Evolutionary conservation across 1,140 invertebrate genomes (phyloP), one percentile per base, ranked within the genome.

Genomic region (Chironomus tepperi): DNA sequence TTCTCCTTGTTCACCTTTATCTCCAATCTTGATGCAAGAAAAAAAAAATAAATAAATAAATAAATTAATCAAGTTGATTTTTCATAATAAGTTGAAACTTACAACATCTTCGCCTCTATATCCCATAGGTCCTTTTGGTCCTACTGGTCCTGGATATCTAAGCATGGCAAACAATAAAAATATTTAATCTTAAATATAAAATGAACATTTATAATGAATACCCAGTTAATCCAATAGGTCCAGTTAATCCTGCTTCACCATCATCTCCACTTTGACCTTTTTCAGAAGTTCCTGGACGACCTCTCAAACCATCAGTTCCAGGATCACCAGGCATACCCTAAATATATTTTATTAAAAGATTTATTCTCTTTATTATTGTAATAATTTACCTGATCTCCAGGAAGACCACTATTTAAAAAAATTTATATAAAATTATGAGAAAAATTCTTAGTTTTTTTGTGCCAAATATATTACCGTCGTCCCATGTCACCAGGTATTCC

Each of bases 1-100:
- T 42, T 81, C 77, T 70, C 91, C 92, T 6, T 87, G 85, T 73
- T 81, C 82, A 73, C 91, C 91, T n/a, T 78, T 80, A 15, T 77
- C 76, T 72, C 81, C 81, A 10, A 73, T 21, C 73, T 73, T 10
- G 24, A n/a, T n/a, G n/a, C n/a, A n/a, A n/a, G n/a, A n/a, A 34
- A 21, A 34, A 21, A 3, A 73, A 3, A 73, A 6, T 73, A 7
- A 7, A 7, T 34, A 21, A 21, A 34, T 7, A 21, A 21, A 73
- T 73, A 16, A 65, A 65, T 18, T 12, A 12, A 65, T n/a, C 5
- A n/a, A n/a, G n/a, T n/a, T n/a, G n/a, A n/a, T n/a, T n/a, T n/a
- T n/a, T n/a, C n/a, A n/a, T n/a, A n/a, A n/a, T n/a, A n/a, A n/a
- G n/a, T n/a, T 57, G 19, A 70, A 18, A 19, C 65, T 70, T 19